Conservation (phyloP, 2,113 vertebrate genomes). For the Coregonus clupeaformis region DNA sequence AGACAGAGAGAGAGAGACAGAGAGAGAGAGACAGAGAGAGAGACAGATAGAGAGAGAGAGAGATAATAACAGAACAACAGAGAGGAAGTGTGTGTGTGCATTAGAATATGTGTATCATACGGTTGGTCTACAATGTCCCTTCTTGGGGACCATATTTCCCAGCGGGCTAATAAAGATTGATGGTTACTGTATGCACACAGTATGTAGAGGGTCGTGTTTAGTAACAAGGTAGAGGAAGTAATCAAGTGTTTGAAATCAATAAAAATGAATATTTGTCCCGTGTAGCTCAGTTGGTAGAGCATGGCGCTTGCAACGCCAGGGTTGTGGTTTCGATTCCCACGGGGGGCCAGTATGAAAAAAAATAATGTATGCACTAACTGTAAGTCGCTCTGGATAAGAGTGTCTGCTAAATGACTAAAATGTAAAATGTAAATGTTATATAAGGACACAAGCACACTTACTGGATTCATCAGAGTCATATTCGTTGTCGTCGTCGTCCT, state of each 20-base stretch:
- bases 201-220: not conserved
- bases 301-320: too few relatives aligned
- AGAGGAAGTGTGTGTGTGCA: not conserved
- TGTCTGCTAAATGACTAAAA: too few relatives aligned
- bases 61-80: not conserved
- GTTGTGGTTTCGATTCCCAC: too few relatives aligned
- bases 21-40: too few relatives aligned
- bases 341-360: too few relatives aligned
- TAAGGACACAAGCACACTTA: constrained; percentile 55
- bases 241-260: not conserved
- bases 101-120: not conserved
- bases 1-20: not conserved
- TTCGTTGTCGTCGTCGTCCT: constrained; percentile 88
- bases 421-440: too few relatives aligned
- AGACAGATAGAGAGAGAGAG: not conserved
- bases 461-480: constrained; percentile 96
- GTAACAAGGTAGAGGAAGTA: not conserved
- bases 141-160: not conserved
- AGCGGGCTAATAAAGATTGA: not conserved
- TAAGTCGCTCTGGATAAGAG: too few relatives aligned
- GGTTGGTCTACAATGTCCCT: not conserved
- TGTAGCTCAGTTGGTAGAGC: too few relatives aligned
- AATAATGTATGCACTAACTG: too few relatives aligned
- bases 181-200: not conserved
- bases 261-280: not conserved